Conservation (phyloP, 2,888 invertebrate species). For the Hipparchia sbordonii region DNA sequence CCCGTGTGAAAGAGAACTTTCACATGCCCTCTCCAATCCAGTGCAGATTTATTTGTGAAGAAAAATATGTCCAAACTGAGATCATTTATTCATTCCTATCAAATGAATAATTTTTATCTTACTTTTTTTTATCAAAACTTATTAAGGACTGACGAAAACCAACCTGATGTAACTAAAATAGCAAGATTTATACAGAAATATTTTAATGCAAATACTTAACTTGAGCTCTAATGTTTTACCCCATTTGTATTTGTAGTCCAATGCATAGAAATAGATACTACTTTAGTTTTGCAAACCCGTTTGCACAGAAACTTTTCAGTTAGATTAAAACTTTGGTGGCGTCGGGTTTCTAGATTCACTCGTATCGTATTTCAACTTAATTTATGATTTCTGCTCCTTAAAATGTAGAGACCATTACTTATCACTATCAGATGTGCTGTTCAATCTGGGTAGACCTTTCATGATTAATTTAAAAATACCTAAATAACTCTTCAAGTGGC, state of each 20-base stretch:
- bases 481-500: too few relatives aligned
- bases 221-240: not conserved
- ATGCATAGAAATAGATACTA: slow-evolving; percentile 9
- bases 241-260: not conserved
- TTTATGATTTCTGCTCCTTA: not conserved
- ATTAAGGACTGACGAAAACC: too few relatives aligned
- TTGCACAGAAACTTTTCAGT: not conserved
- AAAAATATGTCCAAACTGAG: not conserved
- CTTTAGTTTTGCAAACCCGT: not conserved
- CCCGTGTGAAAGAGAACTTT: not conserved
- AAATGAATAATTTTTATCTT: too few relatives aligned
- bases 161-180: not conserved
- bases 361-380: not conserved
- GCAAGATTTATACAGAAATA: not conserved
- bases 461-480: too few relatives aligned
- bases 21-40: not conserved
- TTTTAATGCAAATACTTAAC: not conserved
- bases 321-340: not conserved
- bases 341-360: not conserved
- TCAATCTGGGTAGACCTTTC: too few relatives aligned
- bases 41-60: not conserved
- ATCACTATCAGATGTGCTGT: too few relatives aligned
- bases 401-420: not conserved
- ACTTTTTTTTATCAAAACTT: too few relatives aligned
- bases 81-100: too few relatives aligned